Conservation (phyloP, 1,140 invertebrate species). For the Hydropsyche tenuis region DNA sequence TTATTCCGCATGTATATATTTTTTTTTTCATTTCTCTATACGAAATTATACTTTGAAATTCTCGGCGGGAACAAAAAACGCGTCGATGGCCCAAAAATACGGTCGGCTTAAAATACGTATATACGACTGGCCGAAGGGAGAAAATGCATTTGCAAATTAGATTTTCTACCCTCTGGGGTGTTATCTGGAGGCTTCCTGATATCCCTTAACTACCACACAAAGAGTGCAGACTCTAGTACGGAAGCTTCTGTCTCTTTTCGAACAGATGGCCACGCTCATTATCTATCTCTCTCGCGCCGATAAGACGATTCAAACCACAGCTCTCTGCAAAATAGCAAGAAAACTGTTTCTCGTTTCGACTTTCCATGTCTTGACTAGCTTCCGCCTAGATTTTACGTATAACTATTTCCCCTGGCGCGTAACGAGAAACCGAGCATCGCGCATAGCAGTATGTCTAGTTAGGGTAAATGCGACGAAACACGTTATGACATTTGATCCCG, state of each 20-base stretch:
- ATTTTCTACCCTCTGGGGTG: slow-evolving; percentile 44
- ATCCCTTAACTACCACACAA: slow-evolving; percentile 43
- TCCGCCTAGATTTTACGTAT: neutral
- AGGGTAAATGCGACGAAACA: neutral
- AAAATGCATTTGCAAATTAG: slow-evolving; percentile 49
- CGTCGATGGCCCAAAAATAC: slow-evolving; percentile 28
- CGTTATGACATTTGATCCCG: slow-evolving; percentile 2
- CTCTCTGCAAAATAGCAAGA: neutral
- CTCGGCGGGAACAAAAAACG: neutral
- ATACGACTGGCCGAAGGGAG: slow-evolving; percentile 34
- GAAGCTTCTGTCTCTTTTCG: slow-evolving; percentile 8
- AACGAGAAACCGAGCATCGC: neutral
- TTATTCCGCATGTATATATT: neutral
- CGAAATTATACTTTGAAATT: slow-evolving; percentile 6
- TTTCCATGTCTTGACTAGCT: neutral
- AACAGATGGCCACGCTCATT: neutral
- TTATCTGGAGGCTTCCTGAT: slow-evolving; percentile 39
- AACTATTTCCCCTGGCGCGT: neutral
- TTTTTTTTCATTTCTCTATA: slow-evolving; percentile 1
- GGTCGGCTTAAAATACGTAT: slow-evolving; percentile 31
- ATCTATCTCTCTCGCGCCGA: slow-evolving; percentile 23
- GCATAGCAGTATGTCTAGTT: neutral
- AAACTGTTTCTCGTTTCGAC: slow-evolving; percentile 21
- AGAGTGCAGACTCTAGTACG: slow-evolving; percentile 32
- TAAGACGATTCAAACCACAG: slow-evolving; percentile 27